Base-by-base conservation (phyloP, 2,797 vertebrate species). In the Austrolebias charrua region DNA sequence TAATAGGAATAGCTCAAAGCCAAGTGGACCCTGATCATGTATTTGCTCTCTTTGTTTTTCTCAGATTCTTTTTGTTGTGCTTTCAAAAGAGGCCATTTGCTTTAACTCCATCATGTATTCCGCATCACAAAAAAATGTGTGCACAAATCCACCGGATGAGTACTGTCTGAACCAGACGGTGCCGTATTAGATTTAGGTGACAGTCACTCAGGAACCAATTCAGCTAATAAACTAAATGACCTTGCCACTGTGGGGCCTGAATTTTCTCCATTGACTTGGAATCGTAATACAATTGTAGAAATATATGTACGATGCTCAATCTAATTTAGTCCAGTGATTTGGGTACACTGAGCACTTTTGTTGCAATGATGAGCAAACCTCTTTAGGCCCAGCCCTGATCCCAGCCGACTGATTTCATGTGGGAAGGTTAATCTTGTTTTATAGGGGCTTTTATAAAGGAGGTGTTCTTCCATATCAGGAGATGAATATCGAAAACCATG, bases 221-320 rank as follows among this genome's bases (percentile, higher is more conserved):
- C 78, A 80, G 66, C 81, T 82, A 85, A 82, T 89, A 86, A 79
- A 82, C 79, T 51, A 86, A 86, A 90, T 80, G 83, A 85, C 86
- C 78, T 85, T 83, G 78, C 76, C 71, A 78, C 78, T 76, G 75
- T 80, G 71, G 51, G 66, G 71, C 70, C 75, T 62, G 61, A 78
- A 76, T 82, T 82, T 82, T 78, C 73, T 80, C 72, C 60, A 71
- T 83, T 84, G 78, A 82, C 76, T 83, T 71, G 81, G 82, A 88
- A 88, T 86, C 78, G 81, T 88, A 89, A 91, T 80, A 81, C 70
- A 76, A 88, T 87, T 87, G 78, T 14, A 15, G 68, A 83, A 87
- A 85, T 86, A 82, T 81, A 88, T 83, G 84, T 84, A 84, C 83
- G 82, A 80, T 63, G 61, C 84, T 76, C 71, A 81, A 86, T 87